Base-by-base conservation (phyloP, 2,888 invertebrate genomes). In the Clivina fossor region DNA sequence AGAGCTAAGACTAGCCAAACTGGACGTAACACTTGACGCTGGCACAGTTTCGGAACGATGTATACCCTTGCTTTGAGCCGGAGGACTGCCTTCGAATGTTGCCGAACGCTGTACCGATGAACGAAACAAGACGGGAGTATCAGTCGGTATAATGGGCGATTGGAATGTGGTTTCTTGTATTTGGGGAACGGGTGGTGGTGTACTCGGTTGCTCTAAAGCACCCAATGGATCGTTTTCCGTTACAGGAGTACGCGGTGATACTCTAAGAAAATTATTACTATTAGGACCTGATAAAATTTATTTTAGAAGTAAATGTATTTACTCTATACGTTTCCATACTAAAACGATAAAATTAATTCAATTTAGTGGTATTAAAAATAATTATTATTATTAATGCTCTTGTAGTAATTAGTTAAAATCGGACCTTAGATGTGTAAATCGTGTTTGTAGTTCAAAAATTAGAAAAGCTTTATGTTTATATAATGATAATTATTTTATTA, bases 211-310 rank as follows among this genome's bases (percentile, higher is more conserved):
- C 54, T 78, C 73, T 1, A 94, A 77, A 3, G 93, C 92, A 4
- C 94, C 95, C 16, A 95, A 76, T 0, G 95, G 95, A 76, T 95
- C 95, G 72, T 94, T 93, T 68, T 90, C 85, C 0, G 93, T 88
- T 1, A 95, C 93, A 0, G 92, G 89, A 2, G 92, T 93, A 54
- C 92, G 80, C 26, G 85, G 86, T 0, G 88, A 86, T 41, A 83
- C 74, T 67, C 85, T 86, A 68, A 56, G 59, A 26, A 30, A 28
- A 32, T 18, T 46, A 4, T 15, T 13, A 24, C 22, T 2, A 20
- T 37, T 37, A 8, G 26, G 26, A 26, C 8, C 26, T 5, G 26
- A 26, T 26, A 26, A 7, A n/a, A n/a, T n/a, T n/a, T n/a, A n/a
- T n/a, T n/a, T n/a, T n/a, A n/a, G n/a, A n/a, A n/a, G n/a, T n/a